These are phyloP conservation scores for Heliconius hewitsoni DNA, from an alignment of 1,140 invertebrate genomes.

Conservation along the genomic window DNA sequence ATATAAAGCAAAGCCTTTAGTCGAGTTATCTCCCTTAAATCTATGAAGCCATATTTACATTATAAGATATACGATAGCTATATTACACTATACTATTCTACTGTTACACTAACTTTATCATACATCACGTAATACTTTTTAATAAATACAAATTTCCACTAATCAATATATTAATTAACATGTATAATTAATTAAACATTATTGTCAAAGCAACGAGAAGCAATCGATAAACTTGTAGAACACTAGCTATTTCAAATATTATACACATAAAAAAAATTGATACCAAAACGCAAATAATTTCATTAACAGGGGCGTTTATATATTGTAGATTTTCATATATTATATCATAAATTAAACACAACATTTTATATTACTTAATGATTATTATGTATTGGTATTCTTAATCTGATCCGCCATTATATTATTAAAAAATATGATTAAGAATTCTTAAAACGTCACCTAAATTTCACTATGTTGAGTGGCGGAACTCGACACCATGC, in stretches of 20 bases:
- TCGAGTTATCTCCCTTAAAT: not conserved
- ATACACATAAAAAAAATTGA: slow-evolving; percentile 29
- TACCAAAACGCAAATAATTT: slow-evolving; percentile 38
- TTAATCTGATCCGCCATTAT: not conserved
- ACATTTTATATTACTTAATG: too few species aligned
- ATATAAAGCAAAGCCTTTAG: not conserved
- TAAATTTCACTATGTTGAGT: too few species aligned
- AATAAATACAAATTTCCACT: slow-evolving; percentile 53
- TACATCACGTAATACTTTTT: slow-evolving; percentile 67
- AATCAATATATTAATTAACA: slow-evolving; percentile 34
- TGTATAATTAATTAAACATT: slow-evolving; percentile 42
- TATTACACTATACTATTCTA: slow-evolving; percentile 42
- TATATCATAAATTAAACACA: slow-evolving; percentile 22
- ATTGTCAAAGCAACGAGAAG: slow-evolving; percentile 62
- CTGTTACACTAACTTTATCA: slow-evolving; percentile 26
- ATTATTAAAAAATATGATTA: not conserved
- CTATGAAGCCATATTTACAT: slow-evolving; percentile 38
- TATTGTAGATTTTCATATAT: slow-evolving; percentile 19
- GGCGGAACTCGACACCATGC: too few species aligned
- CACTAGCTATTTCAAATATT: slow-evolving; percentile 33
- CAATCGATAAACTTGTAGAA: slow-evolving; percentile 39
- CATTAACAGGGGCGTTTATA: slow-evolving; percentile 30
- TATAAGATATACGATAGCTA: slow-evolving; percentile 36
- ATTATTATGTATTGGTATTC: not conserved
- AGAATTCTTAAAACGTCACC: too few species aligned